Evolutionary conservation across 2,113 vertebrate species (phyloP).

Genomic region (Mixornis gularis): DNA sequence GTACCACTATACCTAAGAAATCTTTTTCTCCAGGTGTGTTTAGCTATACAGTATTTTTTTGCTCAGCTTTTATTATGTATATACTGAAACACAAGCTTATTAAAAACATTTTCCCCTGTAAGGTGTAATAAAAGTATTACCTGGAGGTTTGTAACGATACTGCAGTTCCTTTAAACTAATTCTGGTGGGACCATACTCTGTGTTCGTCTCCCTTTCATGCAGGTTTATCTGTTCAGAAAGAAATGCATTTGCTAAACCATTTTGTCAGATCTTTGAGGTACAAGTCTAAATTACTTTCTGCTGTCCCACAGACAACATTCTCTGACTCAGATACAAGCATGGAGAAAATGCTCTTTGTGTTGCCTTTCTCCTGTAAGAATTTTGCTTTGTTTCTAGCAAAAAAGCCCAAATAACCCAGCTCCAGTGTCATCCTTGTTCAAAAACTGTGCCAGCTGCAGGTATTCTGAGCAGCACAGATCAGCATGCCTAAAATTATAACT

Average conservation of each 20-base stretch:
- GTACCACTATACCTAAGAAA: background rate
- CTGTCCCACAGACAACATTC: background rate
- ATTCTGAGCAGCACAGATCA: background rate
- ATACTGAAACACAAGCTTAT: background rate
- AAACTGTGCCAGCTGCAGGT: background rate
- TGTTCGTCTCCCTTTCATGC: conserved; percentile 63
- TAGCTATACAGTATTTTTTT: background rate
- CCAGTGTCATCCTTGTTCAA: background rate
- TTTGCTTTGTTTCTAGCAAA: background rate
- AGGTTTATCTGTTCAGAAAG: conserved; percentile 75
- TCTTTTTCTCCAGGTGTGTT: background rate
- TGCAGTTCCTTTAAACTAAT: conserved; percentile 73
- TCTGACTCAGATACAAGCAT: background rate
- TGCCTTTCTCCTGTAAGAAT: background rate
- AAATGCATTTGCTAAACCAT: background rate
- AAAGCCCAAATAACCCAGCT: background rate
- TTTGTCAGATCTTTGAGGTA: background rate
- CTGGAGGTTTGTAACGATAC: conserved; percentile 45
- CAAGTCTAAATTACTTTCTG: background rate
- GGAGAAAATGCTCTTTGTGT: background rate
- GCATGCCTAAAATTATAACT: background rate
- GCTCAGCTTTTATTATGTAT: background rate
- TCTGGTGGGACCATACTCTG: conserved; percentile 78
- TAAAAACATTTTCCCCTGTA: background rate
- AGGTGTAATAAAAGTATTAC: conserved; percentile 46